Base-by-base conservation (phyloP, 2,797 vertebrate genomes). In the Peromyscus melanophrys region DNA sequence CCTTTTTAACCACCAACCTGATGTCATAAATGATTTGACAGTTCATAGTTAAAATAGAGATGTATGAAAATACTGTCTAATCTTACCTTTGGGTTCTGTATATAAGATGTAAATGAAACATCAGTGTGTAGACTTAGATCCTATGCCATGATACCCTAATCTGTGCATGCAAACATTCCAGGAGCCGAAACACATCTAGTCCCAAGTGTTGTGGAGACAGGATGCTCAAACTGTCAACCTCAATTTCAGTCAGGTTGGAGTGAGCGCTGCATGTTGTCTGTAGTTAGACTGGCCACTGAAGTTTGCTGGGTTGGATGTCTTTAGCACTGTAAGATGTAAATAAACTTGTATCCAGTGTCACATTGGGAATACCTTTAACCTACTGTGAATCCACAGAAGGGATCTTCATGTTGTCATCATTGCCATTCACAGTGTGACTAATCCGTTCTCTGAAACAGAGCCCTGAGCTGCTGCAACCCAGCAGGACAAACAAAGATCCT, bases 231-330 rank as follows among this genome's bases (percentile, higher is more conserved):
- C n/a, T 81, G 21, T 81, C 29, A 3, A 6, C 0, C 52, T 19
- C 2, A 85, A 29, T 16, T 11, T 88, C 34, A 43, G 69, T 86
- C 17, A 3, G n/a, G 40, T 40, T 40, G 12, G 82, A 86, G 46
- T 29, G 73, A 89, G 8, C 78, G 77, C 27, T 34, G 49, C 49
- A 3, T 37, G 27, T 19, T 31, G 0, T 81, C 25, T 49, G 23
- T 96, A 52, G 25, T 86, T 83, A 83, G 61, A 81, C n/a, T 40
- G 57, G 37, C 82, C 67, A 19, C 91, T 71, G 29, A 87, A 71
- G 27, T 71, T 43, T 81, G 12, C 52, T 84, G 52, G 46, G 5
- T 85, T 52, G 65, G 82, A 95, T 63, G 34, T 71, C 40, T 82
- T 77, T 83, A 65, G 69, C 57, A 31, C 46, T 34, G 23, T 49